Evolutionary conservation across 2,113 vertebrate genomes (phyloP), one percentile per base, ranked within the genome.

Genomic region (Sphyrna mokarran): DNA sequence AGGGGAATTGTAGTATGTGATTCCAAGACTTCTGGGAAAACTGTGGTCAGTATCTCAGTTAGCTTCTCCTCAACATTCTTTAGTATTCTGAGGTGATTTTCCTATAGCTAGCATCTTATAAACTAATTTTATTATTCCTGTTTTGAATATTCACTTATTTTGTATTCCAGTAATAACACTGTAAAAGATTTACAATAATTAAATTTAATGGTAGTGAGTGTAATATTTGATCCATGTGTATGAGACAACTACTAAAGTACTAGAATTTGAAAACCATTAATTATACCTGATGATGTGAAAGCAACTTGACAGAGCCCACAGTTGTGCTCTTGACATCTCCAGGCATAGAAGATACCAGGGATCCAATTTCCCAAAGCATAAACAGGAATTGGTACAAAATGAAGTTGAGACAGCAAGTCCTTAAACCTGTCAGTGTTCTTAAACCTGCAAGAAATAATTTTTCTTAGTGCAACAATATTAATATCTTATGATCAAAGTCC

Each of bases 351-450:
- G 22, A 98, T 97, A 0, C 70, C 93, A 95, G 98, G 97, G 68
- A 98, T 97, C 98, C 98, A 98, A 97, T 98, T 98, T 0, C 98
- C 98, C 96, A 98, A 96, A 2, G 96, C 93, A 23, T 97, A 97
- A 48, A 98, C 96, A 0, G 98, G 97, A 29, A 97, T 48, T 0
- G 98, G 97, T 11, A 96, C 98, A 96, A 98, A 97, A 96, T 98
- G 97, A 87, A 98, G 94, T 96, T 97, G 96, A 97, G 97, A 97
- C 96, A 98, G 93, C 23, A 98, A 96, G 70, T 98, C 97, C 96
- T 97, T 97, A 26, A 96, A 96, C 78, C 97, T 97, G 83, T 69
- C 22, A 54, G 33, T 54, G 43, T 95, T 48, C 40, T 76, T 95
- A 40, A 95, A 26, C 69, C 94, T 95, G 94, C 13, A 43, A 61